Base-by-base conservation (phyloP, 2,888 invertebrate genomes). In the Hyppa rectilinea region DNA sequence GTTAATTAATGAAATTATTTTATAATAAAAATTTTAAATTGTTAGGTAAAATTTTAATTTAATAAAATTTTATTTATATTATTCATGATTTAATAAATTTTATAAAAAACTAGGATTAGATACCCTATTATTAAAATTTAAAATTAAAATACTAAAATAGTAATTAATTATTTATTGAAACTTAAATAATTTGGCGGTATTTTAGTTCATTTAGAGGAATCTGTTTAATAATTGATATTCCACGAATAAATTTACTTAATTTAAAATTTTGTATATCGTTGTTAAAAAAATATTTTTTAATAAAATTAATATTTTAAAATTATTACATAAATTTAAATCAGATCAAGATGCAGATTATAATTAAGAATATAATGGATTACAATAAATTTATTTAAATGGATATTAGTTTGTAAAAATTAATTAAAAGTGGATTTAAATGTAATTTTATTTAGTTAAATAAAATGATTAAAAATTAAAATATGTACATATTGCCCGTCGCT, bases 401-500 rank as follows among this genome's bases (percentile, higher is more conserved):
- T 93, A 88, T 90, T 88, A 88, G 86, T 89, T 91, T 94, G 88
- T 81, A 93, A 93, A 0, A 89, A 82, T 89, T 89, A 88, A 85
- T 91, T 96, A 87, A 97, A 97, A 88, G 90, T 96, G 97, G 97
- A 97, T 97, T 97, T 97, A 96, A 96, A 93, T 96, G 96, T 97
- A 97, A 97, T 96, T 95, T 96, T 92, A 88, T 91, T 92, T 89
- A 94, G 73, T 93, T 95, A 90, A 89, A 87, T 95, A 93, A 93
- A 94, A 96, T 97, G 96, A 97, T 96, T 96, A 85, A 91, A 94
- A 96, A 96, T 96, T 97, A 95, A 96, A 96, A 96, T 97, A 97
- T 97, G 97, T 96, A 97, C 97, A 97, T 96, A 97, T 97, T 97
- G 97, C 97, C 97, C 97, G 97, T 97, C 97, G 95, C 97, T 97